phyloP scores from a whole-genome alignment of 2,113 vertebrate species.

The Nanorana parkeri region DNA sequence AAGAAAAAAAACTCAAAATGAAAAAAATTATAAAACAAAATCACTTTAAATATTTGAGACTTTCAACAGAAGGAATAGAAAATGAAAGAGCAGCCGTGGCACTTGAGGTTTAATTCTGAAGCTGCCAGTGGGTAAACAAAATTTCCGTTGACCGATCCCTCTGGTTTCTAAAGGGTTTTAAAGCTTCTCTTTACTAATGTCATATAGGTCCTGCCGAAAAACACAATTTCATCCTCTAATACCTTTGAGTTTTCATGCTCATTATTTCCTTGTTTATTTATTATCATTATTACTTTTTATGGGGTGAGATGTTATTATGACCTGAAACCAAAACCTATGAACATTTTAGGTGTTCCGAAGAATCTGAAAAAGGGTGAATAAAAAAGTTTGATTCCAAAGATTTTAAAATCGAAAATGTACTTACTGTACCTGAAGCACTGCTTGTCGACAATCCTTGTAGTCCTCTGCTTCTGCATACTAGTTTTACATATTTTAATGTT shows the following conservation, averaged over 20 bases:
- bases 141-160: conserved; percentile 17
- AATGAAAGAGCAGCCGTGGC: conserved; percentile 71
- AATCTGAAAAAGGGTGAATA: conserved; percentile 38
- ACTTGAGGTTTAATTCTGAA: conserved; percentile 70
- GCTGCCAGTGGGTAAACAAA: conserved; percentile 23
- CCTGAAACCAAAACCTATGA: conserved; percentile 65
- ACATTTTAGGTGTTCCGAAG: conserved; percentile 60
- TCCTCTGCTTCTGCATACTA: conserved; percentile 74
- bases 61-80: conserved; percentile 57
- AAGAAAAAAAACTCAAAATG: conserved; percentile 66
- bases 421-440: conserved; percentile 78
- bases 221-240: conserved; percentile 11
- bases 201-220: conserved; percentile 63
- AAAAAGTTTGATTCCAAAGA: conserved; percentile 83
- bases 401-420: conserved; percentile 75
- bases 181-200: conserved; percentile 43
- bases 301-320: conserved; percentile 64
- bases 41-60: conserved; percentile 63
- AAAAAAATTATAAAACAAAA: conserved; percentile 67
- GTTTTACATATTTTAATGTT: conserved; percentile 66
- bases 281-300: background rate
- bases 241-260: background rate
- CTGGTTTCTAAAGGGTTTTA: conserved; percentile 25
- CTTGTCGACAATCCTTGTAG: conserved; percentile 82
- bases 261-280: conserved; percentile 35